phyloP scores from a whole-genome alignment of 2,797 vertebrate species.

The Gouania willdenowi region DNA sequence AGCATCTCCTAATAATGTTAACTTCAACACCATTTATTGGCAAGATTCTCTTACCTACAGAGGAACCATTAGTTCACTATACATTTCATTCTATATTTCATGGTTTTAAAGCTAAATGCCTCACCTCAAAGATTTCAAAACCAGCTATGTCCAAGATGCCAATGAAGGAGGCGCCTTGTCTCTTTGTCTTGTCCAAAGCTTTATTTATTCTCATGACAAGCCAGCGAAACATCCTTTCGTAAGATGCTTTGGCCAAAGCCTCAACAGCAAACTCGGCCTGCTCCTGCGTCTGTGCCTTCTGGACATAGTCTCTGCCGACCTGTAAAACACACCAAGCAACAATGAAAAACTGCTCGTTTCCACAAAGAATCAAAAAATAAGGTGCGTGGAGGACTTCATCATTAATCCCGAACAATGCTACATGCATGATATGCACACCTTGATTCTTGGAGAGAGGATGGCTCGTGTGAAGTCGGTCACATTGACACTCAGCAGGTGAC shows the following conservation, averaged over 20 bases:
- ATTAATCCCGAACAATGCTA: too few species aligned
- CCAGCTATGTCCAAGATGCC: constrained; percentile 97
- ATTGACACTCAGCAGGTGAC: constrained; percentile 91
- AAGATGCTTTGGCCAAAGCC: constrained; percentile 95
- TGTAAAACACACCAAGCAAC: constrained; percentile 5
- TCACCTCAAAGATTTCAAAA: constrained; percentile 97
- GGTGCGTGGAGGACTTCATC: too few species aligned
- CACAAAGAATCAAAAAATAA: too few species aligned
- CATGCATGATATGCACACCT: constrained; percentile 56
- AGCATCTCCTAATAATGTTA: too few species aligned
- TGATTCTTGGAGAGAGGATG: constrained; percentile 93
- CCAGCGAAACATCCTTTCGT: constrained; percentile 97
- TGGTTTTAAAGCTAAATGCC: too few species aligned
- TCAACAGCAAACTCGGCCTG: constrained; percentile 96
- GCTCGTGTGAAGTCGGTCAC: constrained; percentile 95
- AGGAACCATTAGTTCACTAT: too few species aligned
- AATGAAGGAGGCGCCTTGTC: constrained; percentile 96
- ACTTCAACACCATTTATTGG: too few species aligned
- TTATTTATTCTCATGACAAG: constrained; percentile 97
- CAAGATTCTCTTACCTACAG: too few species aligned
- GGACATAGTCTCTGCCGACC: constrained; percentile 93
- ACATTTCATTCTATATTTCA: too few species aligned
- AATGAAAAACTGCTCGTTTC: too few species aligned
- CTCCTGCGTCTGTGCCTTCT: constrained; percentile 98
- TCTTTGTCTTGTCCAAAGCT: constrained; percentile 95